A percentile compares a stretch with the other conserved stretches of the same genome.
These are phyloP conservation scores for Zaprionus obscuricornis DNA, from an alignment of 2,888 invertebrate genomes.

Conservation along the genomic window DNA sequence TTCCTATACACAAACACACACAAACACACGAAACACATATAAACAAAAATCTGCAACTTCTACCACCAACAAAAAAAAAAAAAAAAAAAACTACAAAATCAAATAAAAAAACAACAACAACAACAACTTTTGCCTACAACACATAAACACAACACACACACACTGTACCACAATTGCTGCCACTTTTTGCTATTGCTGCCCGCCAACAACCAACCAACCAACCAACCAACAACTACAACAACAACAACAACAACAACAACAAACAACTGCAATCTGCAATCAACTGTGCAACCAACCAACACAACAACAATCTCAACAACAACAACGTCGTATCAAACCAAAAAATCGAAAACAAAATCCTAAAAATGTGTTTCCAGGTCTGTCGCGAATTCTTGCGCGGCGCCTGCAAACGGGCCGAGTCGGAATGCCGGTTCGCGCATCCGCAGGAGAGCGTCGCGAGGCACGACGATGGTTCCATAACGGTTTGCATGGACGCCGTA, in stretches of 20 bases:
- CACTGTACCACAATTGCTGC: slow-evolving; percentile 74
- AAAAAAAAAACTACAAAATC: slow-evolving; percentile 26
- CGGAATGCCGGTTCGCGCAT: slow-evolving; percentile 99
- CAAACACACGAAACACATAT: slow-evolving; percentile 40
- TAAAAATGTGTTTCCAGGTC: slow-evolving; percentile 87
- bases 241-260: slow-evolving; percentile 41
- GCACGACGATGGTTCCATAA: slow-evolving; percentile 99
- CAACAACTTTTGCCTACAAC: slow-evolving; percentile 48
- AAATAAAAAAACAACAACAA: slow-evolving; percentile 16
- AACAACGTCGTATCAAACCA: slow-evolving; percentile 38
- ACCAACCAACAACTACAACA: slow-evolving; percentile 47
- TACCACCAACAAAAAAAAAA: slow-evolving; percentile 32
- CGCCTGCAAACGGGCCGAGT: slow-evolving; percentile 98
- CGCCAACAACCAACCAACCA: slow-evolving; percentile 60
- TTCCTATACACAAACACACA: slow-evolving; percentile 65
- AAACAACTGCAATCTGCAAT: slow-evolving; percentile 58
- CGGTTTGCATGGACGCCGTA: slow-evolving; percentile 99
- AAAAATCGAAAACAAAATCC: slow-evolving; percentile 33
- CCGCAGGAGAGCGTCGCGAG: slow-evolving; percentile 98
- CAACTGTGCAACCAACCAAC: slow-evolving; percentile 63
- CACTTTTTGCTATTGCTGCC: slow-evolving; percentile 79
- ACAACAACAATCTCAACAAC: slow-evolving; percentile 37
- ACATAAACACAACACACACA: slow-evolving; percentile 45
- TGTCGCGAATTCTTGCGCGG: slow-evolving; percentile 99
- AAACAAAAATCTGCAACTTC: slow-evolving; percentile 50